Evolutionary conservation across 2,113 vertebrate species (phyloP).

Genomic region (Gnathonemus echidnorhynchus): DNA sequence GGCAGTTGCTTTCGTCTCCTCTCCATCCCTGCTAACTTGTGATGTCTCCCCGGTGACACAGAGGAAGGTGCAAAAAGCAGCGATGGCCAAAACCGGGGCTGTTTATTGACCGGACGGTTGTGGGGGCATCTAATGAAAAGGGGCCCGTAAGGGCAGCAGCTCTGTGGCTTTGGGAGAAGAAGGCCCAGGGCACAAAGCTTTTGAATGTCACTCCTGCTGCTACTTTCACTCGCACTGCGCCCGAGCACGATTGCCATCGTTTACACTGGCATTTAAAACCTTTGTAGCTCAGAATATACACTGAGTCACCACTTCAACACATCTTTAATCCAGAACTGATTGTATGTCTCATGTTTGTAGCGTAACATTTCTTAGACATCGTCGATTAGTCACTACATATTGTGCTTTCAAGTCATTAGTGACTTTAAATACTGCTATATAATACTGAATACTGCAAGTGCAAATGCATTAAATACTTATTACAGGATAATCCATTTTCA

Average conservation of each 20-base stretch:
- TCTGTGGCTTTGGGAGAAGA: conserved; percentile 45
- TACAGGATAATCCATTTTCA: background rate
- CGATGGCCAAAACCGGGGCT: conserved; percentile 56
- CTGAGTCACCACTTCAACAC: background rate
- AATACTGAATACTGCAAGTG: background rate
- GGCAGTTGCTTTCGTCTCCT: background rate
- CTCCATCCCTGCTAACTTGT: background rate
- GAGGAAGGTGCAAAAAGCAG: conserved; percentile 64
- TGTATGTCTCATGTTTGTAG: background rate
- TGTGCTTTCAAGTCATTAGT: background rate
- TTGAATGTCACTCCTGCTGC: background rate
- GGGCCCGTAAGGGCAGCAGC: conserved; percentile 82
- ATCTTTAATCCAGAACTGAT: background rate
- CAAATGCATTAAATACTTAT: background rate
- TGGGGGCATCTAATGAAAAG: conserved; percentile 80
- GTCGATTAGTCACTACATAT: background rate
- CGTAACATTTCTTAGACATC: background rate
- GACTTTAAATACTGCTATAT: background rate
- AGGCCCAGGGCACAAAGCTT: background rate
- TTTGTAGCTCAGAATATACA: conserved; percentile 1
- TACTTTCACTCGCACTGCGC: background rate
- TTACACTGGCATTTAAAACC: background rate
- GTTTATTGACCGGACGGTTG: conserved; percentile 90
- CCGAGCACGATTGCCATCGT: background rate
- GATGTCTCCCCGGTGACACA: conserved; percentile 27